Conservation (phyloP, 2,888 invertebrate genomes). For the Hecatera dysodea region DNA sequence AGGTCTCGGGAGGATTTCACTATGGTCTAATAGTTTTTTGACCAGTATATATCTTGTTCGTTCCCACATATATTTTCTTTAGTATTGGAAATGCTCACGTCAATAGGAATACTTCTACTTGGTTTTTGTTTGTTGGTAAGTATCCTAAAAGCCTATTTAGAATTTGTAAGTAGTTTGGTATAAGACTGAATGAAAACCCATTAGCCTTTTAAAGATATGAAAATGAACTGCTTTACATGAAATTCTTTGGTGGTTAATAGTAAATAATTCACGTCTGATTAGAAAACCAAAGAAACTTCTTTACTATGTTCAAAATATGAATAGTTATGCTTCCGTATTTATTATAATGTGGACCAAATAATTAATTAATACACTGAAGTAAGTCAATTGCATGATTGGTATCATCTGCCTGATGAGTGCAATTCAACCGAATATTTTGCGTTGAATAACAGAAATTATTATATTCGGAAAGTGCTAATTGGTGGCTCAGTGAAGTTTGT, state of each 20-base stretch:
- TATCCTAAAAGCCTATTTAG: neutral
- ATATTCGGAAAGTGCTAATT: neutral
- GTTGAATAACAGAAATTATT: neutral
- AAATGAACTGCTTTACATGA: neutral
- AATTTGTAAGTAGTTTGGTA: neutral
- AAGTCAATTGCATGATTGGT: neutral
- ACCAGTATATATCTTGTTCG: conserved; percentile 69
- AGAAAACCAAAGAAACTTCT: neutral
- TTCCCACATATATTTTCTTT: conserved; percentile 56
- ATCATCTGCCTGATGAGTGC: neutral
- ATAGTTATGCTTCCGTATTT: neutral
- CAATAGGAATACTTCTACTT: conserved; percentile 19
- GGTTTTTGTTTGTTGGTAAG: conserved; percentile 8
- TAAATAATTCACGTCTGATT: neutral
- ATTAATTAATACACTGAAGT: conserved; percentile 10
- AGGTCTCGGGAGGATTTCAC: conserved; percentile 67
- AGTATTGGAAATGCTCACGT: conserved; percentile 21
- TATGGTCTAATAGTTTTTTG: conserved; percentile 74
- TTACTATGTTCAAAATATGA: neutral
- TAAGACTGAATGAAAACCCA: neutral
- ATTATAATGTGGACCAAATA: neutral
- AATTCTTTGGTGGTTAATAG: neutral
- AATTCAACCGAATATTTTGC: conserved; percentile 3
- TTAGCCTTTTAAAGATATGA: neutral
- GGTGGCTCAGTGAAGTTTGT: neutral